Conservation (phyloP, 1,140 invertebrate species). For the Bicyclus anynana region DNA sequence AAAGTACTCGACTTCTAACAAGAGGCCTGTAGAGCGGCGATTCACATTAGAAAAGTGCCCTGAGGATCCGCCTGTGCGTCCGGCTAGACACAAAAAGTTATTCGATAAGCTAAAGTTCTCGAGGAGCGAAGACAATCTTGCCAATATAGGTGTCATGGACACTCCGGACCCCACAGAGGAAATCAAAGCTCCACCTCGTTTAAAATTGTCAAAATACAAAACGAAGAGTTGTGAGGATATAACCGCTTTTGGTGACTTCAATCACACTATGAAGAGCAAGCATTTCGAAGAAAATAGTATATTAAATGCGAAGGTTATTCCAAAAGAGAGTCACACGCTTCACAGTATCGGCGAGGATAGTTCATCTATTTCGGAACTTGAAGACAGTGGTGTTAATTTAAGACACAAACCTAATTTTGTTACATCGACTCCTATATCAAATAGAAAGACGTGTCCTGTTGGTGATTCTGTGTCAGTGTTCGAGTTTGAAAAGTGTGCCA, state of each 20-base stretch:
- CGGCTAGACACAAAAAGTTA: constrained; percentile 52
- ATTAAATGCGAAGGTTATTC: constrained; percentile 49
- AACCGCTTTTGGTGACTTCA: constrained; percentile 58
- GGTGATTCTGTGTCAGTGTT: constrained; percentile 49
- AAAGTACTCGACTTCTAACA: constrained; percentile 66
- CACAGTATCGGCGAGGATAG: constrained; percentile 58
- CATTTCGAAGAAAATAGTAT: constrained; percentile 66
- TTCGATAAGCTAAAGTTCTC: constrained; percentile 48
- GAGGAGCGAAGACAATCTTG: constrained; percentile 63
- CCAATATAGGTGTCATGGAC: constrained; percentile 50
- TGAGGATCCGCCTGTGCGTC: constrained; percentile 47
- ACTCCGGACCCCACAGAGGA: constrained; percentile 35
- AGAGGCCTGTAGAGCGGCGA: constrained; percentile 52
- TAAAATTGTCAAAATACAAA: constrained; percentile 56
- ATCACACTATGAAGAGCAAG: constrained; percentile 50
- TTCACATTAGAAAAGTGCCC: constrained; percentile 28
- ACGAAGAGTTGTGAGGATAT: constrained; percentile 67
- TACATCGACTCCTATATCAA: constrained; percentile 63
- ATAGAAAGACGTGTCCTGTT: constrained; percentile 51
- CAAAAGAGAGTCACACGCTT: constrained; percentile 36
- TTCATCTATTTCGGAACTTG: constrained; percentile 38
- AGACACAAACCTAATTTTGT: constrained; percentile 42
- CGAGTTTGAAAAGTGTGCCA: constrained; percentile 55
- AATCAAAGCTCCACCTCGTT: constrained; percentile 27
- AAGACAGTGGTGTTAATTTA: constrained; percentile 53